Conservation (phyloP, 1,140 invertebrate species). For the Orchesella cincta region DNA sequence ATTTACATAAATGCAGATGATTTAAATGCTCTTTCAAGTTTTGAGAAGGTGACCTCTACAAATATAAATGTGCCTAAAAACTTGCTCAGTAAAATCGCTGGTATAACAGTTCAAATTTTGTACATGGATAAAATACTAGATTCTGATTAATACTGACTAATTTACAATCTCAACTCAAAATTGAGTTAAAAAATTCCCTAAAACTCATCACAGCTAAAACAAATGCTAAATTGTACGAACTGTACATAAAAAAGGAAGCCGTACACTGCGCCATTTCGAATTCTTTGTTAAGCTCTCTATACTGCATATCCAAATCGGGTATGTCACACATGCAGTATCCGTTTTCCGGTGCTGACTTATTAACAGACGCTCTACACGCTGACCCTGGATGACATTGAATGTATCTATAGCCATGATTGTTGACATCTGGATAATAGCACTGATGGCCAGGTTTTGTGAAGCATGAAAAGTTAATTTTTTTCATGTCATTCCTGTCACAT, state of each 20-base stretch:
- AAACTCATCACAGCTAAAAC: no score
- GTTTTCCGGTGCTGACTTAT: conserved; percentile 1
- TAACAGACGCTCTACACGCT: not conserved
- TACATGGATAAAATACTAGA: no score
- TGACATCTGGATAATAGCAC: conserved; percentile 34
- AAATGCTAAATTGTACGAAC: no score
- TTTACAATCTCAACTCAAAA: no score
- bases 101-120: no score
- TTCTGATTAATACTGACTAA: no score
- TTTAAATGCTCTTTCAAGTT: no score
- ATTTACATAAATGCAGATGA: no score
- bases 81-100: no score
- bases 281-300: not conserved
- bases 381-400: conserved; percentile 1
- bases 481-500: conserved; percentile 27
- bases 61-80: no score
- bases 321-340: conserved; percentile 22
- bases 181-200: no score
- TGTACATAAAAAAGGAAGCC: not conserved
- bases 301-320: not conserved
- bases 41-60: no score
- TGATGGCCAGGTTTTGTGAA: conserved; percentile 30
- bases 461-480: conserved; percentile 20
- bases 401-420: not conserved
- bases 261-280: not conserved